These are phyloP conservation scores for Ladona fulva DNA, from an alignment of 1,140 invertebrate genomes.

Conservation along the genomic window DNA sequence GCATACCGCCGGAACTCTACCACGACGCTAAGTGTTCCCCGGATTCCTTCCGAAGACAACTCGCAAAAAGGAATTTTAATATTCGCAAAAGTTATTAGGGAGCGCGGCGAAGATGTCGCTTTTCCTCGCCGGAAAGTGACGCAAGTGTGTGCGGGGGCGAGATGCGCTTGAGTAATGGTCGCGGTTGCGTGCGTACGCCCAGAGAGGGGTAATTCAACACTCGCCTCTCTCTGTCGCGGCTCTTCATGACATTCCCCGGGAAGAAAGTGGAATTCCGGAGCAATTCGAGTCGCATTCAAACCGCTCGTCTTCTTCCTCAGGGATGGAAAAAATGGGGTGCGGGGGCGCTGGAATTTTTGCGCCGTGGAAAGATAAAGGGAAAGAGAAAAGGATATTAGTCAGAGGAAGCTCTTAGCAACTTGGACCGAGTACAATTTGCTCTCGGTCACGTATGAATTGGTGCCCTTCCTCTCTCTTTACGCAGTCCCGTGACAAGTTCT, in stretches of 20 bases:
- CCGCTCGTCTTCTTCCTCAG: background rate
- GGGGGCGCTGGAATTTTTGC: background rate
- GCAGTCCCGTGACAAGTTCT: background rate
- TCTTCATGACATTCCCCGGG: background rate
- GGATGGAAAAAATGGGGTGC: background rate
- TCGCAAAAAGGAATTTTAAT: too few species aligned
- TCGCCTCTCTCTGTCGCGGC: background rate
- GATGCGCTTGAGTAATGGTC: background rate
- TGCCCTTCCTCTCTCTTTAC: background rate
- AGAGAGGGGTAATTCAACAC: background rate
- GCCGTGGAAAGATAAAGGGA: background rate
- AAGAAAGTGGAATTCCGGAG: background rate
- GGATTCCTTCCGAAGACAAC: too few species aligned
- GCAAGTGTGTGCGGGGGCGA: too few species aligned
- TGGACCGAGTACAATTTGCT: background rate
- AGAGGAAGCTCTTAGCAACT: background rate
- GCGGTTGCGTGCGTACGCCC: background rate
- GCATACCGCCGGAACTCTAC: too few species aligned
- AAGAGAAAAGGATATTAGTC: background rate
- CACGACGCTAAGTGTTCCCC: too few species aligned
- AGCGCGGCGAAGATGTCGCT: too few species aligned
- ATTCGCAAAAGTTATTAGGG: too few species aligned
- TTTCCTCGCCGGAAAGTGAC: too few species aligned
- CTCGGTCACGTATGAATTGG: background rate
- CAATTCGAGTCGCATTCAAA: background rate